These are phyloP conservation scores for Alloscopus bannaensis DNA, from an alignment of 2,888 invertebrate species.

Conservation along the genomic window DNA sequence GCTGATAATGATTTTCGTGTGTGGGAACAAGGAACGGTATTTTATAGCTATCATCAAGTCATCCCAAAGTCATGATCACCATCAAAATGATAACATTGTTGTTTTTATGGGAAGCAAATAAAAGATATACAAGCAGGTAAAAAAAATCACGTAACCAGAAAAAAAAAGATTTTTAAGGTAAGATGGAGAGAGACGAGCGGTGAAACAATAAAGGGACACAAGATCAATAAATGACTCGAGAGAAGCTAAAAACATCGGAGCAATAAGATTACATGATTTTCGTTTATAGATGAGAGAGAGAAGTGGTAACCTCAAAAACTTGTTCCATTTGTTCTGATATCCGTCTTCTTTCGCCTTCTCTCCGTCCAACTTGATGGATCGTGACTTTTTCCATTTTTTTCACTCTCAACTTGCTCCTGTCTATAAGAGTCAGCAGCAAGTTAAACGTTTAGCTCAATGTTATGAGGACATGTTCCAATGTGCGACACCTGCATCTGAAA, in stretches of 20 bases:
- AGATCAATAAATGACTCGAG: slow-evolving; percentile 58
- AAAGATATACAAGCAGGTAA: no score
- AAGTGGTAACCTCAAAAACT: slow-evolving; percentile 56
- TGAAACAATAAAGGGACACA: slow-evolving; percentile 59
- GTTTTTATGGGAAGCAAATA: slow-evolving; percentile 57
- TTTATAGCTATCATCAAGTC: slow-evolving; percentile 62
- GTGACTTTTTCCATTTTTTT: slow-evolving; percentile 53
- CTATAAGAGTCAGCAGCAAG: slow-evolving; percentile 30
- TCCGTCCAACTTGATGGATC: slow-evolving; percentile 45
- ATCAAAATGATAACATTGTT: slow-evolving; percentile 64
- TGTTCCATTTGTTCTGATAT: slow-evolving; percentile 69
- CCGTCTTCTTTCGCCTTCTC: slow-evolving; percentile 50
- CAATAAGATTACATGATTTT: slow-evolving; percentile 37
- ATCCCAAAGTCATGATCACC: slow-evolving; percentile 62
- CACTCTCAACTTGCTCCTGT: slow-evolving; percentile 50
- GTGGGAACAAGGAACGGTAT: slow-evolving; percentile 61
- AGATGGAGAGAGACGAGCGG: slow-evolving; percentile 37
- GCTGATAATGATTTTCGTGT: slow-evolving; percentile 53
- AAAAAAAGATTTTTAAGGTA: background rate
- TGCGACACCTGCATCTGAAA: no score
- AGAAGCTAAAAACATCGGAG: slow-evolving; percentile 30
- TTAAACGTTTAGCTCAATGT: no score
- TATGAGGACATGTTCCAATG: no score
- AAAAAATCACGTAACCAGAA: slow-evolving; percentile 31
- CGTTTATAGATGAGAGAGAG: slow-evolving; percentile 17